Base-by-base conservation (phyloP, 2,797 vertebrate genomes). In the Numenius phaeopus region DNA sequence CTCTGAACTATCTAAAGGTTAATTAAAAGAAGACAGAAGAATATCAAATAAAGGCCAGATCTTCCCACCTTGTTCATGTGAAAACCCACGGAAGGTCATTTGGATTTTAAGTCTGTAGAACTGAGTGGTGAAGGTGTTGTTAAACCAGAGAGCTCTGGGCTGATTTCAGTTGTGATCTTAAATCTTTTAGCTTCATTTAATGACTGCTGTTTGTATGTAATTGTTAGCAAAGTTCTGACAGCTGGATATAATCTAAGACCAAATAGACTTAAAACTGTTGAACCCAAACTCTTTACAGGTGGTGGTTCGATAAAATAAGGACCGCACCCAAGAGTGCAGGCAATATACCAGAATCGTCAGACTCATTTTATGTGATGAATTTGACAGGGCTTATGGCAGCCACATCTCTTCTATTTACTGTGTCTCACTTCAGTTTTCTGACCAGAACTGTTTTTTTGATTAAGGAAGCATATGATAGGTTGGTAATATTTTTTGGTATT, bases 11-110 rank as follows among this genome's bases (percentile, higher is more conserved):
- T 82, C 40, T 32, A 23, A 92, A 97, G 75, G 89, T 94, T 97
- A 97, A 96, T 97, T 96, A 94, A 66, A 91, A 92, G 50, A 91
- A 87, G 90, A 85, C 34, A 94, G 80, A 94, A 66, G 15, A n/a
- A 85, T 27, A n/a, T 52, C 19, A 83, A 80, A 77, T n/a, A 71
- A 94, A 88, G 50, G 52, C 62, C 32, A 79, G 40, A 55, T 79
- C 32, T 95, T 81, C 52, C n/a, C 39, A 69, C 10, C n/a, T 69
- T 61, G 3, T 11, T 80, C 50, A 30, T 37, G 24, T 20, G 37
- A 17, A 58, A 93, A 26, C 21, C 18, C 11, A 6, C 5, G 5
- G 5, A 83, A 69, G 17, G 37, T 78, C 3, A n/a, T 23, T 40
- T 61, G 49, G 57, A 50, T 70, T 65, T 81, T 34, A 83, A 62